These are phyloP conservation scores for Salminus brasiliensis DNA, from an alignment of 2,113 vertebrate genomes.

Conservation along the genomic window DNA sequence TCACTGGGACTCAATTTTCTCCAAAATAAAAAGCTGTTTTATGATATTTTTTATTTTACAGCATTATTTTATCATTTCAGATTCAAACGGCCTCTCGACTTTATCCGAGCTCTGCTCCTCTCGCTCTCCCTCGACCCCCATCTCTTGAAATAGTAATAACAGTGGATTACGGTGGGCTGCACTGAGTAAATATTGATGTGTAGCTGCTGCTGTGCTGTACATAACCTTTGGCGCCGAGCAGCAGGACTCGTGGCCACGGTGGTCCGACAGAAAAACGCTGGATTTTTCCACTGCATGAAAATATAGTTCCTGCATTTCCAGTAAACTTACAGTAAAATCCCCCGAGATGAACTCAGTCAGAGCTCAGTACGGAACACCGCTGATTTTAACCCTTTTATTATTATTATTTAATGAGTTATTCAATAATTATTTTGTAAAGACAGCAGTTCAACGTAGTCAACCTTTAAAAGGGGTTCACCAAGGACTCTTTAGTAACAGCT, in stretches of 20 bases:
- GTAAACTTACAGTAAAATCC: not conserved
- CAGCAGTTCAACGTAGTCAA: too few relatives aligned
- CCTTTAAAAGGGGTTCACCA: too few relatives aligned
- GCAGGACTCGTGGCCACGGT: not conserved
- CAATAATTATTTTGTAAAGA: too few relatives aligned
- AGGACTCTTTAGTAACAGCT: too few relatives aligned
- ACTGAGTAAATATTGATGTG: slow-evolving; percentile 35
- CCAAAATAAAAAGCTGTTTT: not conserved
- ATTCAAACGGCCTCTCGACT: not conserved
- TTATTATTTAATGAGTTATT: too few relatives aligned
- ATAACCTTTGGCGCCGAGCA: not conserved
- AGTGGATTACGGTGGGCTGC: not conserved
- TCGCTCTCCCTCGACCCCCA: not conserved
- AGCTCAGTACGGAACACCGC: not conserved
- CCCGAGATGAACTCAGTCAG: not conserved
- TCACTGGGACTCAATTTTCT: not conserved
- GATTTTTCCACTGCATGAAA: slow-evolving; percentile 2
- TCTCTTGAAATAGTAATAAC: slow-evolving; percentile 19
- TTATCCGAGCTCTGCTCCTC: not conserved
- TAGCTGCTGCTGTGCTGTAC: not conserved
- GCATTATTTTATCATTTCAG: not conserved
- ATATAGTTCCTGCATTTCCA: not conserved
- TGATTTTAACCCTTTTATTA: not conserved
- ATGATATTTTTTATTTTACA: not conserved
- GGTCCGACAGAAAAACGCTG: not conserved